Evolutionary conservation across 2,113 vertebrate genomes (phyloP).

Genomic region (Aphelocoma coerulescens): DNA sequence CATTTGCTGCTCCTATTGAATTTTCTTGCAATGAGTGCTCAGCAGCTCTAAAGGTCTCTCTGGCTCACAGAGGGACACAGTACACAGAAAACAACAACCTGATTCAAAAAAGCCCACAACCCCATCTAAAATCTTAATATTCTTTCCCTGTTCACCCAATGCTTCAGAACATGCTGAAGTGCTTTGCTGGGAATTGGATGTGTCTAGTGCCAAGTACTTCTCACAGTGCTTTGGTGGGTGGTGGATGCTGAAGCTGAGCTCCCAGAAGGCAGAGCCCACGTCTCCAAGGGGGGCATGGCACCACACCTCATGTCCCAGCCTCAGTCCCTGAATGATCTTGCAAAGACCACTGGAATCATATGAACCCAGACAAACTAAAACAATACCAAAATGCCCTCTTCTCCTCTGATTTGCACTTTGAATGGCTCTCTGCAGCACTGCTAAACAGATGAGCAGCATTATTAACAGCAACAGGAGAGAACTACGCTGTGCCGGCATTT

Average conservation of each 20-base stretch:
- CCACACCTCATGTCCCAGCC: fast-evolving
- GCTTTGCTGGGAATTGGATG: background rate
- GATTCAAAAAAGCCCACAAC: background rate
- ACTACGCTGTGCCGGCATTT: background rate
- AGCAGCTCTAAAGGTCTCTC: background rate
- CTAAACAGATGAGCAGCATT: background rate
- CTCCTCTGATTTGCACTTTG: background rate
- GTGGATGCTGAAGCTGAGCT: background rate
- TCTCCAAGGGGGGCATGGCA: background rate
- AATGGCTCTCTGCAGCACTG: background rate
- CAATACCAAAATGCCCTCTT: background rate
- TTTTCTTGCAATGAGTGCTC: background rate
- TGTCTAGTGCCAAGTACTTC: background rate
- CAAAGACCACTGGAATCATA: background rate
- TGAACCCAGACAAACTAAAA: background rate
- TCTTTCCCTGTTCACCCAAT: background rate
- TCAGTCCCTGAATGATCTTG: background rate
- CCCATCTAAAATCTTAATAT: background rate
- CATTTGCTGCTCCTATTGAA: background rate
- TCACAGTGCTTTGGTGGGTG: background rate
- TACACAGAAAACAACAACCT: background rate
- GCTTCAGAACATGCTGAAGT: background rate
- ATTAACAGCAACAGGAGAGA: background rate
- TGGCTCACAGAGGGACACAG: background rate
- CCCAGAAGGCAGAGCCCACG: background rate